Percentiles rank a stretch among this genome's conserved stretches.
Conservation (phyloP, 2,797 vertebrate species). For the Aratinga solstitialis region DNA sequence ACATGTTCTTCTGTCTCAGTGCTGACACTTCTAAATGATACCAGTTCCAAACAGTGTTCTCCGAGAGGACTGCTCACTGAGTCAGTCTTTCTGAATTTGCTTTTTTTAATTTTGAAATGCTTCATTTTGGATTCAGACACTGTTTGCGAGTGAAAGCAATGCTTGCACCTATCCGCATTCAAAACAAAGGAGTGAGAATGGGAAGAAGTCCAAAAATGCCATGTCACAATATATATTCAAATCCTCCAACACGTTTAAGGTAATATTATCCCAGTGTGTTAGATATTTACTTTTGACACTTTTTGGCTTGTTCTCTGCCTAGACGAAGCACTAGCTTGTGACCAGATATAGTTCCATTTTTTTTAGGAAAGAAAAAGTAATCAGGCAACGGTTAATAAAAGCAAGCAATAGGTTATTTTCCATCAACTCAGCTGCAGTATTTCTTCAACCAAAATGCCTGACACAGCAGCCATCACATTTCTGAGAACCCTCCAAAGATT, state of each 20-base stretch:
- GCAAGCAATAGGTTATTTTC: slow-evolving; percentile 10
- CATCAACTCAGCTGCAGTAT: slow-evolving; percentile 13
- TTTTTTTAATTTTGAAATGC: slow-evolving; percentile 16
- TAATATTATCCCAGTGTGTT: background rate
- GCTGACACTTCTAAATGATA: background rate
- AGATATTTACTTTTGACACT: slow-evolving; percentile 10
- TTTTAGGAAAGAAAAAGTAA: background rate
- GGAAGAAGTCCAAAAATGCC: background rate
- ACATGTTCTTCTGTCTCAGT: background rate
- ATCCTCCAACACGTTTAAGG: background rate
- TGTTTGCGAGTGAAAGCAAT: background rate
- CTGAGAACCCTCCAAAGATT: slow-evolving; percentile 31
- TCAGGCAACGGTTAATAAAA: slow-evolving; percentile 22
- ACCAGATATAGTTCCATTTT: background rate
- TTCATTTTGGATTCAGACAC: slow-evolving; percentile 4
- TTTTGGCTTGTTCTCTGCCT: slow-evolving; percentile 5
- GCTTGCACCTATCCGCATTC: background rate
- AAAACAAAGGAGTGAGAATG: slow-evolving; percentile 21
- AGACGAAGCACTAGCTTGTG: background rate
- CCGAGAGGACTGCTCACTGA: background rate
- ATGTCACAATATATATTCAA: slow-evolving; percentile 19
- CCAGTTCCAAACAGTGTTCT: background rate
- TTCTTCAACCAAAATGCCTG: slow-evolving; percentile 45
- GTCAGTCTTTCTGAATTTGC: background rate
- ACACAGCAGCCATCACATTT: slow-evolving; percentile 41